phyloP scores from a whole-genome alignment of 2,113 vertebrate species.

The Capreolus pygargus region DNA sequence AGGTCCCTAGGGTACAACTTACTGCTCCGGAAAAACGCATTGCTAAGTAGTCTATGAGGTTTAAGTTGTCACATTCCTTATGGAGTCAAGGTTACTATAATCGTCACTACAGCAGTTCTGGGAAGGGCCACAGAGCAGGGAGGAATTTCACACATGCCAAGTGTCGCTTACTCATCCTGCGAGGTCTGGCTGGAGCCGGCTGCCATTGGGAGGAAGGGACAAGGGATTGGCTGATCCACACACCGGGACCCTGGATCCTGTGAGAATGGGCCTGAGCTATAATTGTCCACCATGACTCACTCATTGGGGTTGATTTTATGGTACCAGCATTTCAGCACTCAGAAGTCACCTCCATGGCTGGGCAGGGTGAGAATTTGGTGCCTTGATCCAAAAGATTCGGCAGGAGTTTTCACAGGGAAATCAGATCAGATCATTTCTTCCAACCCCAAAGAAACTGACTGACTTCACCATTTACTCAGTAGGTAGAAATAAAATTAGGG shows the following conservation, averaged over 20 bases:
- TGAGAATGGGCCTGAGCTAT: conserved; percentile 5
- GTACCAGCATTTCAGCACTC: conserved; percentile 36
- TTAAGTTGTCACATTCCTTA: conserved; percentile 64
- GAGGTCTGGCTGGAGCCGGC: background rate
- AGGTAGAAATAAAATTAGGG: background rate
- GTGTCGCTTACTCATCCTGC: conserved; percentile 3
- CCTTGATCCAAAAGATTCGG: conserved; percentile 50
- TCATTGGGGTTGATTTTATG: background rate
- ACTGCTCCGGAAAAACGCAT: background rate
- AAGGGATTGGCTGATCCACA: background rate
- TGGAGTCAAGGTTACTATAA: conserved; percentile 58
- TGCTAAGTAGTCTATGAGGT: conserved; percentile 12
- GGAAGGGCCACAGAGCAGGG: background rate
- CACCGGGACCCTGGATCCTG: background rate
- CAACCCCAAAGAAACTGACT: background rate
- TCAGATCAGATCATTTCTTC: background rate
- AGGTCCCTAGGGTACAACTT: background rate
- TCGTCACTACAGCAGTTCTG: background rate
- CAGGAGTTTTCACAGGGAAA: conserved; percentile 41
- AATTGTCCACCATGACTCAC: conserved; percentile 25
- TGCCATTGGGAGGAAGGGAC: background rate
- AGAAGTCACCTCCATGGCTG: background rate
- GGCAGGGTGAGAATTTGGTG: background rate
- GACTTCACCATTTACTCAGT: background rate
- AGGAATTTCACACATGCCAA: conserved; percentile 66